phyloP scores from a whole-genome alignment of 2,888 invertebrate genomes.

The Cheilosia vernalis region DNA sequence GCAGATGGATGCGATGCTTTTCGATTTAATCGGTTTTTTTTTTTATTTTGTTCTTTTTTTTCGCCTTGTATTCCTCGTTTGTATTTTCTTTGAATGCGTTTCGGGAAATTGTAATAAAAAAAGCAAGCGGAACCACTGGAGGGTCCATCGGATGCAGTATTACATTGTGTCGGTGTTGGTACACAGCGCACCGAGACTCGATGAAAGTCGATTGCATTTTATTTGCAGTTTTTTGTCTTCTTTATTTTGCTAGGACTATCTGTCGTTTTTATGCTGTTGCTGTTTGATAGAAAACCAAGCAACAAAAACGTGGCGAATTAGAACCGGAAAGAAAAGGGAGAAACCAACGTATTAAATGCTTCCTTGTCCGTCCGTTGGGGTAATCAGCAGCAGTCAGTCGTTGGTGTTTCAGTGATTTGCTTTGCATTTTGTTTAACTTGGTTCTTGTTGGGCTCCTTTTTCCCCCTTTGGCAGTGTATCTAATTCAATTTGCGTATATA shows the following conservation, averaged over 20 bases:
- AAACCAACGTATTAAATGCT: slow-evolving; percentile 35
- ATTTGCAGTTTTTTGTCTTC: neutral
- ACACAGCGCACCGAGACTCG: slow-evolving; percentile 4
- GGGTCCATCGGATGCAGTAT: slow-evolving; percentile 39
- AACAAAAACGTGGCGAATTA: slow-evolving; percentile 7
- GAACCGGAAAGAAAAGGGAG: slow-evolving; percentile 6
- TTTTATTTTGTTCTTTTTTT: neutral
- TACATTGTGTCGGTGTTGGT: slow-evolving; percentile 11
- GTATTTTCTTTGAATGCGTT: slow-evolving; percentile 28
- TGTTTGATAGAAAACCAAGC: neutral
- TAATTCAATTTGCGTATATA: slow-evolving; percentile 41
- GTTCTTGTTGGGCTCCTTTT: neutral
- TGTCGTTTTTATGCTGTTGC: slow-evolving; percentile 34
- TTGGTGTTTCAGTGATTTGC: slow-evolving; percentile 61
- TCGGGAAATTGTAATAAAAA: slow-evolving; percentile 50
- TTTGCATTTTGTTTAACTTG: slow-evolving; percentile 42
- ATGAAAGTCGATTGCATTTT: slow-evolving; percentile 63
- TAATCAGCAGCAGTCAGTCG: slow-evolving; percentile 57
- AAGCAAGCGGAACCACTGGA: slow-evolving; percentile 43
- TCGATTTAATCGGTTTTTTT: slow-evolving; percentile 14
- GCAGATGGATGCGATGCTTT: slow-evolving; percentile 26
- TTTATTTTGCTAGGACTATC: slow-evolving; percentile 4
- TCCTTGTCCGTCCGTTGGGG: slow-evolving; percentile 36
- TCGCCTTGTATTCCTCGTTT: neutral
- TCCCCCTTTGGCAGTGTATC: slow-evolving; percentile 2